These are phyloP conservation scores for Otolemur crassicaudatus DNA, from an alignment of 2,797 vertebrate species.

Conservation along the genomic window DNA sequence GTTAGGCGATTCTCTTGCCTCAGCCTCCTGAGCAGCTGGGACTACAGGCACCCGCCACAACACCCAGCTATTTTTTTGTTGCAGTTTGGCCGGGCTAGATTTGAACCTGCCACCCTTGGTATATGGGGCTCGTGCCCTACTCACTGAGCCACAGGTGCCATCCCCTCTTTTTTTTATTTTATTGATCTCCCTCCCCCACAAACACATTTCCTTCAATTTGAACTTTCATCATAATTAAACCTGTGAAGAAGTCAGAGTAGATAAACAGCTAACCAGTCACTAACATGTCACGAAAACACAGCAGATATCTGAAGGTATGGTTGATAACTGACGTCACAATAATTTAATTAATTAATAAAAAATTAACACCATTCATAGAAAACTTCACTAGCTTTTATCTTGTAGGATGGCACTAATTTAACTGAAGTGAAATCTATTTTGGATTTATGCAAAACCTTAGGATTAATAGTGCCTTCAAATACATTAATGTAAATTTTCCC, in stretches of 20 bases:
- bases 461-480: conserved; percentile 79
- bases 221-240: conserved; percentile 15
- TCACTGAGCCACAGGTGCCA: too few species aligned
- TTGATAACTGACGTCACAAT: conserved; percentile 50
- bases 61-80: too few species aligned
- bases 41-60: too few species aligned
- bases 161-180: not conserved
- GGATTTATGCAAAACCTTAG: conserved; percentile 64
- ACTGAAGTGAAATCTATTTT: conserved; percentile 70
- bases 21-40: too few species aligned
- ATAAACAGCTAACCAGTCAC: conserved; percentile 40
- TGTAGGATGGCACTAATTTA: conserved; percentile 66
- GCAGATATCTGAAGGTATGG: conserved; percentile 23
- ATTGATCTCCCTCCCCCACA: not conserved
- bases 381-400: conserved; percentile 72
- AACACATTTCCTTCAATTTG: not conserved
- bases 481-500: conserved; percentile 80
- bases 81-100: too few species aligned
- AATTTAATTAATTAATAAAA: conserved; percentile 68
- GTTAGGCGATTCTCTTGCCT: too few species aligned
- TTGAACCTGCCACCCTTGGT: too few species aligned
- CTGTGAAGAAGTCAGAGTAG: not conserved
- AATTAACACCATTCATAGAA: conserved; percentile 59
- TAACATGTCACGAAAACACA: conserved; percentile 34
- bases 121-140: too few species aligned